Evolutionary conservation across 2,797 vertebrate species (phyloP), one percentile per base, ranked within the genome.

Genomic region (Ptychadena robeensis): DNA sequence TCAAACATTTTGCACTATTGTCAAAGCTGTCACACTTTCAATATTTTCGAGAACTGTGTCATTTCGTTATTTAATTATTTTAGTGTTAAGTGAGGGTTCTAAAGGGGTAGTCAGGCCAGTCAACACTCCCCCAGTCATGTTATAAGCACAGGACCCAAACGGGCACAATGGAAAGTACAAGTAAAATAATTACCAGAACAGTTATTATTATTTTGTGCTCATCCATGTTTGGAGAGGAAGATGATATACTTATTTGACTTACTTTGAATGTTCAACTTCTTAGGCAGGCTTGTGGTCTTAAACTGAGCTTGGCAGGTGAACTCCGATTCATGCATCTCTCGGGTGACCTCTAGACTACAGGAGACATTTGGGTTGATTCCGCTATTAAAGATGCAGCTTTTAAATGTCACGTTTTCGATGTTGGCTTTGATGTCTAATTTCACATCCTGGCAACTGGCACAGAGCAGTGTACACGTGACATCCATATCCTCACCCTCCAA

Each of bases 281-380:
- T 5, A 25, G 71, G 35, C 4, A 64, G 14, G 37, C 82, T 85
- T 34, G 25, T 38, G 25, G 25, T 32, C 30, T 48, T 61, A 35
- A 75, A 69, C 1, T 25, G 25, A 69, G 78, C 82, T 8, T 75
- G 71, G 65, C 82, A 85, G 7, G 15, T 64, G 32, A 85, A 34
- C 38, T 80, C 82, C 38, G 6, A 80, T 14, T 25, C 18, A 27
- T 85, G 65, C 35, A 75, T 64, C 2, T 76, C 35, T 28, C 10
- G 30, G 15, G 71, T 65, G 7, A 80, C 37, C 0, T 80, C 78
- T 25, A 69, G 0, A 4, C 4, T 40, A 30, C 82, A 85, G 10
- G 28, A 71, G 5, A 64, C 18, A 1, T 28, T 40, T 11, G 69
- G 70, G 15, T 10, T 59, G n/a, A 8, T 40, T 14, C 2, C 48